Conservation (phyloP, 2,888 invertebrate species). For the Papilio demoleus region DNA sequence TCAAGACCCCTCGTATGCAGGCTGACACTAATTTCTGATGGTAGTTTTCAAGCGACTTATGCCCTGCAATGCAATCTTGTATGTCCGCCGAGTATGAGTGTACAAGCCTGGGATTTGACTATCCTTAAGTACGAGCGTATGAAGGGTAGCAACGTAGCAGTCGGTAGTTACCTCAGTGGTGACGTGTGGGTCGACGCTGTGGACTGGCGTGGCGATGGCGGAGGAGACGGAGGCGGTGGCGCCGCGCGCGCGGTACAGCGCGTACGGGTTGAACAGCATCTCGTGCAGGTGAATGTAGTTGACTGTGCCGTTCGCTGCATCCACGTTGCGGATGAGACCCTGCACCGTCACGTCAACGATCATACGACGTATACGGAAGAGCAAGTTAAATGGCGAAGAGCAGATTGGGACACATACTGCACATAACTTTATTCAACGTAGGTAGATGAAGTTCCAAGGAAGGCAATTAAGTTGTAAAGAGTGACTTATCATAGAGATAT, state of each 20-base stretch:
- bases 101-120: too few species aligned
- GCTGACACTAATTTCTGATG: too few species aligned
- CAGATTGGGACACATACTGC: too few species aligned
- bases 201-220: conserved; percentile 86
- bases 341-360: conserved; percentile 51
- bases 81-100: too few species aligned
- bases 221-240: conserved; percentile 84
- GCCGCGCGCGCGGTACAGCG: conserved; percentile 85
- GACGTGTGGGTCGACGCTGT: conserved; percentile 85
- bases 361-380: too few species aligned
- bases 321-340: conserved; percentile 88
- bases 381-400: too few species aligned
- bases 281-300: conserved; percentile 89
- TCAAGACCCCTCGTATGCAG: too few species aligned
- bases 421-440: too few species aligned
- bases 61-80: too few species aligned
- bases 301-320: conserved; percentile 78
- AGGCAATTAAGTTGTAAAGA: background rate
- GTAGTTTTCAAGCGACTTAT: too few species aligned
- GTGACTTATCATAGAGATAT: background rate
- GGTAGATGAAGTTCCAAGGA: background rate
- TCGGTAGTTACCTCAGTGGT: conserved; percentile 83
- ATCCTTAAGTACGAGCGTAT: too few species aligned
- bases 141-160: too few species aligned
- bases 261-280: conserved; percentile 92